A percentile compares a stretch with the other conserved stretches of the same genome.
Evolutionary conservation across 2,113 vertebrate species (phyloP).

Genomic region (Nyctereutes procyonoides): DNA sequence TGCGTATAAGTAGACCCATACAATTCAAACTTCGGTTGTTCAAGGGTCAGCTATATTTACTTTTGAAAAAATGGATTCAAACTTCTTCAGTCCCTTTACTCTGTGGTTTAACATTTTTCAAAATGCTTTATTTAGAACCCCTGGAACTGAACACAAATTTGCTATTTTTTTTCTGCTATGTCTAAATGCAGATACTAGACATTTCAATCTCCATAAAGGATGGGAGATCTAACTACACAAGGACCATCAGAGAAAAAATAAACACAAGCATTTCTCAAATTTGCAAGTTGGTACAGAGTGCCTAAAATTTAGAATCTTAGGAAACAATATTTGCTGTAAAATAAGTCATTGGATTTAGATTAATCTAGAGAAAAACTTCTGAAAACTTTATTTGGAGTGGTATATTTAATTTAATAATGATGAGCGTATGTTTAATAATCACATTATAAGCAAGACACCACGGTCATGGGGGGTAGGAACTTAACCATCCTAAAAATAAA

Average conservation of each 20-base stretch:
- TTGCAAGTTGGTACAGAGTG: not conserved
- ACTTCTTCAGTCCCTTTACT: not conserved
- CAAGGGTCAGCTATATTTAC: not conserved
- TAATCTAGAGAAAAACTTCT: conserved; percentile 30
- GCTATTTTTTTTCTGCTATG: not conserved
- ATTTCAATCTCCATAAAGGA: not conserved
- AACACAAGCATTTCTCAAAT: not conserved
- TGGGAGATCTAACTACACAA: not conserved
- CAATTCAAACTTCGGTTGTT: not conserved
- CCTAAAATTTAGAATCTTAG: not conserved
- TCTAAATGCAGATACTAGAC: not conserved
- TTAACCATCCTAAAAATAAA: conserved; percentile 29
- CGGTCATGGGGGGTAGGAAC: not conserved
- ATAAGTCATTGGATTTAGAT: not conserved
- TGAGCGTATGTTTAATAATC: conserved; percentile 56
- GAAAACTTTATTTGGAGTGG: conserved; percentile 29
- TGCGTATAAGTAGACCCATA: not conserved
- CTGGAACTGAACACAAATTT: not conserved
- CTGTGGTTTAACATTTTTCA: not conserved
- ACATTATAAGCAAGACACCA: not conserved
- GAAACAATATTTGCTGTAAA: conserved; percentile 25
- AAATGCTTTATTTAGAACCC: not conserved
- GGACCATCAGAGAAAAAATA: not conserved
- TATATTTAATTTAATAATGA: conserved; percentile 30
- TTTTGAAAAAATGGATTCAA: conserved; percentile 17